A percentile compares a stretch with the other conserved stretches of the same genome.
These are phyloP conservation scores for Oscheius myriophilus DNA, from an alignment of 2,888 invertebrate genomes.

Conservation along the genomic window DNA sequence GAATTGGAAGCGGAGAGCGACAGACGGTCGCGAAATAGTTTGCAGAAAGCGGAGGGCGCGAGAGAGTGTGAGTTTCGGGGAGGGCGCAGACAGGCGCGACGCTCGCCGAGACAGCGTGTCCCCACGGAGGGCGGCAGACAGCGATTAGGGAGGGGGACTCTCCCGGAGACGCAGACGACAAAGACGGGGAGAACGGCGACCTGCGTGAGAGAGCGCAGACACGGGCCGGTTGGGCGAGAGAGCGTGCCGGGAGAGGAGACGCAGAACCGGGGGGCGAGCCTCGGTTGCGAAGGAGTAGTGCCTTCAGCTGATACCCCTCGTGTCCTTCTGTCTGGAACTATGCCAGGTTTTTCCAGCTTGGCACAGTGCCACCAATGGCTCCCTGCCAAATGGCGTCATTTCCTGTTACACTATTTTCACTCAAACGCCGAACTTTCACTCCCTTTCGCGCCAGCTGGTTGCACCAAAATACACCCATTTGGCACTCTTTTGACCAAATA, in stretches of 20 bases:
- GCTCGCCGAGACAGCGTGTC: slow-evolving; percentile 14
- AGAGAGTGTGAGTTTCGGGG: slow-evolving; percentile 3
- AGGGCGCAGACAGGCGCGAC: slow-evolving; percentile 2
- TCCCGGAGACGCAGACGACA: slow-evolving; percentile 31
- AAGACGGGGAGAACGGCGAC: slow-evolving; percentile 19
- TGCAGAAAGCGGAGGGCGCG: slow-evolving; percentile 16
- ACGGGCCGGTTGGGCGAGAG: slow-evolving; percentile 2
- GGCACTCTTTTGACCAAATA: too few relatives aligned
- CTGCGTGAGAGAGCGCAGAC: slow-evolving; percentile 14
- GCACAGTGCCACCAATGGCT: too few relatives aligned
- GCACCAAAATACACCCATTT: too few relatives aligned
- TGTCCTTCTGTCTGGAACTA: not conserved
- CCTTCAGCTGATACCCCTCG: slow-evolving; percentile 35
- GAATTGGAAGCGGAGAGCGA: slow-evolving; percentile 10
- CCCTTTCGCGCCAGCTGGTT: too few relatives aligned
- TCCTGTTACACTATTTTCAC: too few relatives aligned
- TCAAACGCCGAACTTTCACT: too few relatives aligned
- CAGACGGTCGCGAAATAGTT: slow-evolving; percentile 28
- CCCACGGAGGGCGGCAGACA: slow-evolving; percentile 13
- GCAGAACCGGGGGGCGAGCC: slow-evolving; percentile 15
- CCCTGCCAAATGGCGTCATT: not conserved
- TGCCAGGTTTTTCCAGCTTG: too few relatives aligned
- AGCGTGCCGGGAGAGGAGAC: slow-evolving; percentile 30
- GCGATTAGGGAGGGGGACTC: slow-evolving; percentile 8
- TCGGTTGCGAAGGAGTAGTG: slow-evolving; percentile 35